Evolutionary conservation across 2,888 invertebrate genomes (phyloP).

Genomic region (Aspidiotus destructor): DNA sequence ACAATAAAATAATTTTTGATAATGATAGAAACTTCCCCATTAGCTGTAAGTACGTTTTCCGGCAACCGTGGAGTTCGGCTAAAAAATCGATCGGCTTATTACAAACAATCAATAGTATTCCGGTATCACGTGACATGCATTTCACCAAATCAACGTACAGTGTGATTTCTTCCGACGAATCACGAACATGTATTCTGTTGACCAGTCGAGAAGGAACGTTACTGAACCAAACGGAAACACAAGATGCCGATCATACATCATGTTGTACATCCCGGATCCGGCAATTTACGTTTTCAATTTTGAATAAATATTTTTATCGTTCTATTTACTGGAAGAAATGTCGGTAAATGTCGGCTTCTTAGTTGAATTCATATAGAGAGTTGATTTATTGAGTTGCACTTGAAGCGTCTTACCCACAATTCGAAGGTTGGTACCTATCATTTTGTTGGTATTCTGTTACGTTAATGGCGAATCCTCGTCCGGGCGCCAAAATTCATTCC

Average conservation of each 20-base stretch:
- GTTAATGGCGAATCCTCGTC: constrained; percentile 26
- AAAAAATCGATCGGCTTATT: constrained; percentile 22
- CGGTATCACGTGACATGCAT: constrained; percentile 17
- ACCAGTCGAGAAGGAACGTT: constrained; percentile 18
- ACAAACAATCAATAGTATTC: constrained; percentile 25
- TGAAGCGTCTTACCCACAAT: not conserved
- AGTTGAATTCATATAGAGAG: not conserved
- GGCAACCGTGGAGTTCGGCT: too few relatives aligned
- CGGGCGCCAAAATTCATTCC: constrained; percentile 16
- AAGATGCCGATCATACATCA: constrained; percentile 24
- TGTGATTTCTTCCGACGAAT: constrained; percentile 13
- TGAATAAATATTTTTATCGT: constrained; percentile 7
- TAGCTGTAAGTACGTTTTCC: too few relatives aligned
- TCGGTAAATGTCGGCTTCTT: constrained; percentile 6
- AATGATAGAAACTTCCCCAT: too few relatives aligned
- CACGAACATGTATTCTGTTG: not conserved
- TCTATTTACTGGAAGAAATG: not conserved
- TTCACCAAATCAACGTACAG: constrained; percentile 14
- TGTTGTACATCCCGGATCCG: constrained; percentile 20
- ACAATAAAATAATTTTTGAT: too few relatives aligned
- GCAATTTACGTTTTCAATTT: constrained; percentile 12
- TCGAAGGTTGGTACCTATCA: constrained; percentile 10
- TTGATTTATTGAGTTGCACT: not conserved
- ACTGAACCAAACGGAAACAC: constrained; percentile 11
- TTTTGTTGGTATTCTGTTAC: not conserved